Evolutionary conservation across 2,797 vertebrate genomes (phyloP), one percentile per base, ranked within the genome.

Genomic region (Scleropages formosus): DNA sequence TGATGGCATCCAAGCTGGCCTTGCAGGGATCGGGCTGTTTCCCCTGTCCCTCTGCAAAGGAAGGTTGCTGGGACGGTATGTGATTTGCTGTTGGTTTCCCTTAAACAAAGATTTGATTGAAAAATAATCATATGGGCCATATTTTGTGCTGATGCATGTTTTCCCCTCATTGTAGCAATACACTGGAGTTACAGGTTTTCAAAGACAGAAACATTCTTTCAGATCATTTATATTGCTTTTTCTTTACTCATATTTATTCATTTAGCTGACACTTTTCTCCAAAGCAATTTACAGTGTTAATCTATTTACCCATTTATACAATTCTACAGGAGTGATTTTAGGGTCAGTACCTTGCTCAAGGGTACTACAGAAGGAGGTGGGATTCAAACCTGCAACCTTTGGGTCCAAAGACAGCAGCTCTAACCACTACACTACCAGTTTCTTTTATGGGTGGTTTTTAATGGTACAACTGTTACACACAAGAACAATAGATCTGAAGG

Each of bases 1-100:
- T 93, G 4, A 91, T 79, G 72, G 94, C 93, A 82, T 95, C 93
- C 78, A 93, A 75, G 16, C 85, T 64, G 75, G 86, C 86, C 27
- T 75, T 87, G 84, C 94, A 96, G 24, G 91, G 94, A 83, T 93
- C 85, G 27, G 90, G 88, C 73, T 7, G 7, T 13, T 73, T 64
- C 85, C 79, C 67, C 80, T 77, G 69, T 82, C 72, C 26, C 11
- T 26, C 63, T 66, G 71, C 20, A 83, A 49, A n/a, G 3, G 46
- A 24, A 20, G 61, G 82, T 49, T 72, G 60, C 51, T 79, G 83
- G 24, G 31, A 53, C 20, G 81, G 80, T 31, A 2, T 39, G 31
- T 6, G 31, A 39, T 39, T 39, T 81, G 69, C 47, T 75, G 51
- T 72, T n/a, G 86, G 86, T 77, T 89, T 89, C 74, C 89, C 90